Conservation (phyloP, 2,888 invertebrate genomes). For the Calephelis perditalis region DNA sequence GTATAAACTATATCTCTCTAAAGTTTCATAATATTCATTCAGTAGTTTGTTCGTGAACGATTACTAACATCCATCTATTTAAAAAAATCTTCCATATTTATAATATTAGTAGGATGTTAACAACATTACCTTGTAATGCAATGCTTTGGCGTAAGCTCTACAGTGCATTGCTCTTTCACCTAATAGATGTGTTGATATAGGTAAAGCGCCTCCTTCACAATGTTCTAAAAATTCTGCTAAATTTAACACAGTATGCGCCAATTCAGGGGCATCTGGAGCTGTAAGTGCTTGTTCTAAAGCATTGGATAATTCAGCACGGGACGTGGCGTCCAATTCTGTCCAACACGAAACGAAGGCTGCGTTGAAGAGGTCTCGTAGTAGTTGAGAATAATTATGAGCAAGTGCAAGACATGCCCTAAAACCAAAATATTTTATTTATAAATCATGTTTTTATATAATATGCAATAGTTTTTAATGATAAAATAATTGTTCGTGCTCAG, state of each 20-base stretch:
- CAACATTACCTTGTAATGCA: slow-evolving; percentile 75
- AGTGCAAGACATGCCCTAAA: slow-evolving; percentile 91
- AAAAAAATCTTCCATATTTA: too few species aligned
- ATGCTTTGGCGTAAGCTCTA: slow-evolving; percentile 83
- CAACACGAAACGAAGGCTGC: slow-evolving; percentile 99
- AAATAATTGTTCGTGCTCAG: too few species aligned
- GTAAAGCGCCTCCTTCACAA: slow-evolving; percentile 96
- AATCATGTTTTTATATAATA: neutral
- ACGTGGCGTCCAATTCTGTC: slow-evolving; percentile 92
- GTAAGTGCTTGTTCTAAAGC: slow-evolving; percentile 93
- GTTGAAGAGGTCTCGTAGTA: slow-evolving; percentile 97
- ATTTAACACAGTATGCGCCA: slow-evolving; percentile 97
- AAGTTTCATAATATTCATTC: too few species aligned
- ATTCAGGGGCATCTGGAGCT: slow-evolving; percentile 95
- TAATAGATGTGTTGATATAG: slow-evolving; percentile 90
- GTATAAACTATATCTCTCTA: too few species aligned
- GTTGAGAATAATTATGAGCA: slow-evolving; percentile 95
- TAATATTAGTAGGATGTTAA: too few species aligned
- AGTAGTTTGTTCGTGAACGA: too few species aligned
- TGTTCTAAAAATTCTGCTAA: slow-evolving; percentile 99
- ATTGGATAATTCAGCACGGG: slow-evolving; percentile 90
- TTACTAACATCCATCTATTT: too few species aligned
- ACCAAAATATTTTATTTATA: slow-evolving; percentile 15
- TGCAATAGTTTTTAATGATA: too few species aligned
- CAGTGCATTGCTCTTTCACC: slow-evolving; percentile 97